A percentile compares a stretch with the other conserved stretches of the same genome.
Evolutionary conservation across 2,888 invertebrate genomes (phyloP).

Genomic region (Watsonalla binaria): DNA sequence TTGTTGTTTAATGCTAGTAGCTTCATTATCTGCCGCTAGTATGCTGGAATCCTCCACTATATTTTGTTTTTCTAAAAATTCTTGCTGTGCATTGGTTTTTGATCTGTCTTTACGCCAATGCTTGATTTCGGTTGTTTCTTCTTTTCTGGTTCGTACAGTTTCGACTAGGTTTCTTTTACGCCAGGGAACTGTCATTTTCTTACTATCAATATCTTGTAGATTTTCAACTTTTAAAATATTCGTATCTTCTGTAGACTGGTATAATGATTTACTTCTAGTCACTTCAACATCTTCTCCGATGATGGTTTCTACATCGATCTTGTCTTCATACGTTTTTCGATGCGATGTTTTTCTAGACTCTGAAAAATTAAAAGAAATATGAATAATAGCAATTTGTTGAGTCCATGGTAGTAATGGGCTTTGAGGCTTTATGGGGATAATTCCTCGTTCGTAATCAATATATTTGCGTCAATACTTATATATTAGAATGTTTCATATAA

Average conservation of each 20-base stretch:
- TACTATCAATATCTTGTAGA: constrained; percentile 47
- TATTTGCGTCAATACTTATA: no score
- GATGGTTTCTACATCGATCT: constrained; percentile 33
- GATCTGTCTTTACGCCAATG: constrained; percentile 36
- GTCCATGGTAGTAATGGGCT: no score
- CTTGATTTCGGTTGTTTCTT: constrained; percentile 31
- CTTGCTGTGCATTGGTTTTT: constrained; percentile 15
- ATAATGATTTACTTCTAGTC: constrained; percentile 33
- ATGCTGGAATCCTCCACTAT: constrained; percentile 11
- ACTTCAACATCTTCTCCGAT: constrained; percentile 28
- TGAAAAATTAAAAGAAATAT: constrained; percentile 28
- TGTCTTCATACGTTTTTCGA: constrained; percentile 45
- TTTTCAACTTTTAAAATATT: constrained; percentile 56
- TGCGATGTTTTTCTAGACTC: constrained; percentile 43
- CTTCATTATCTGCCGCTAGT: constrained; percentile 3
- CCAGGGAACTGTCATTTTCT: constrained; percentile 54
- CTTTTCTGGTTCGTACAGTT: constrained; percentile 19
- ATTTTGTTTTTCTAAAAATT: constrained; percentile 9
- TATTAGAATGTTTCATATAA: no score
- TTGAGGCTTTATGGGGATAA: no score
- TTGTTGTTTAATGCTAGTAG: background rate
- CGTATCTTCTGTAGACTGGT: constrained; percentile 59
- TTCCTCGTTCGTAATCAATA: no score
- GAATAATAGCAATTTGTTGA: background rate
- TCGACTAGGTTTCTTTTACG: constrained; percentile 36